A percentile compares a stretch with the other conserved stretches of the same genome.
phyloP scores from a whole-genome alignment of 2,797 vertebrate species.

The Oryzias dopingdopingensis region DNA sequence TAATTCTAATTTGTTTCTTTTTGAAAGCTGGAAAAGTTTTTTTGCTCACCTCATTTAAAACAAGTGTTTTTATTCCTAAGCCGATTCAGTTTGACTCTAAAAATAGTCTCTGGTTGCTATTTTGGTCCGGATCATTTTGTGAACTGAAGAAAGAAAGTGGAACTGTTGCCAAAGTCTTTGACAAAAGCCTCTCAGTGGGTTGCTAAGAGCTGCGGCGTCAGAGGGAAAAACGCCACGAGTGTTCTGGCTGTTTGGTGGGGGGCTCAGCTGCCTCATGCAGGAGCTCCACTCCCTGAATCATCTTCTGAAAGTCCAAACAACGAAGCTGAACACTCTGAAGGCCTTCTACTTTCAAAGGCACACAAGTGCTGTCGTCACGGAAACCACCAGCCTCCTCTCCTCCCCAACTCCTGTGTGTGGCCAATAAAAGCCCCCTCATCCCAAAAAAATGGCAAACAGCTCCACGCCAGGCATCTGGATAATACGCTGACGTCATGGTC shows the following conservation, averaged over 20 bases:
- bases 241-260: conserved; percentile 51
- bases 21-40: conserved; percentile 1
- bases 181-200: conserved; percentile 31
- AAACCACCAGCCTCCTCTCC: conserved; percentile 34
- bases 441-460: conserved; percentile 54
- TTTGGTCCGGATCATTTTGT: conserved; percentile 13
- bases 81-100: conserved; percentile 40
- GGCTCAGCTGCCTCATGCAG: neutral
- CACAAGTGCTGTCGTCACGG: conserved; percentile 25
- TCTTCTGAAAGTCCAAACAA: conserved; percentile 19
- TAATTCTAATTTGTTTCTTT: no score
- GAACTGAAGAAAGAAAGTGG: conserved; percentile 13
- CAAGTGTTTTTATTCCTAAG: conserved; percentile 30
- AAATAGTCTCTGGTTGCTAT: conserved; percentile 56
- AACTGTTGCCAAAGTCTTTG: conserved; percentile 41
- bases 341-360: conserved; percentile 17
- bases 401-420: conserved; percentile 17
- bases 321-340: conserved; percentile 8
- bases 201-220: conserved; percentile 56
- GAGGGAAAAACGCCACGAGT: conserved; percentile 46
- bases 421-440: conserved; percentile 11
- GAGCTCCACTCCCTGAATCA: conserved; percentile 1
- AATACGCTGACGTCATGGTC: conserved; percentile 61
- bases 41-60: neutral
- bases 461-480: conserved; percentile 42